Base-by-base conservation (phyloP, 1,140 invertebrate species). In the Dinoponera quadriceps region DNA sequence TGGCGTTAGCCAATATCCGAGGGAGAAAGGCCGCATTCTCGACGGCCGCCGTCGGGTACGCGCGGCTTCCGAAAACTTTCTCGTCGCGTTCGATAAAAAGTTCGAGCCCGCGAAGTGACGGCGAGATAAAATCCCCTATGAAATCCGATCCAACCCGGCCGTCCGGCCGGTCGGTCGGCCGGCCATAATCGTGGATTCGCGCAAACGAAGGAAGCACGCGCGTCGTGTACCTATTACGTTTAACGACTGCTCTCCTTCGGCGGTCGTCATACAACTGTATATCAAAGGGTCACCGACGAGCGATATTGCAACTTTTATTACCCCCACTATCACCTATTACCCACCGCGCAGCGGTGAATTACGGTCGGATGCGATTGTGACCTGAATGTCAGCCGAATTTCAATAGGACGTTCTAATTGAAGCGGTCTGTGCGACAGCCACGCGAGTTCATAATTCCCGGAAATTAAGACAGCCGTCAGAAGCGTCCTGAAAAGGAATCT, bases 11-110 rank as follows among this genome's bases (percentile, higher is more conserved):
- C 55, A 74, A 82, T 82, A 74, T 60, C 38, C 48, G 69, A 74
- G 48, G 44, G 69, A 60, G 78, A 82, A 27, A 57, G 25, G 51
- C 72, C 62, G 73, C 73, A 78, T 83, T 83, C 73, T 57, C 82
- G 73, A 60, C 72, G 82, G 65, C 73, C 77, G 51, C 75, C 66
- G 62, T 63, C 77, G 73, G 73, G 11, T 59, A 44, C 51, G 55
- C 66, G 44, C 59, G 69, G 78, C 44, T 71, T 62, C 29, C 69
- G 55, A 62, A 62, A 74, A 73, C 78, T 72, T 82, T 74, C 71
- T 82, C 69, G 29, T 84, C 78, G 57, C 22, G 60, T 81, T 48
- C 33, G 75, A 80, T 71, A 71, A 71, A 80, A 80, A 71, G 75
- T 80, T 71, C 22, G 51, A 57, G 57, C 51, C 38, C 65, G 65